These are phyloP conservation scores for Chelon labrosus DNA, from an alignment of 2,797 vertebrate species.

Conservation along the genomic window DNA sequence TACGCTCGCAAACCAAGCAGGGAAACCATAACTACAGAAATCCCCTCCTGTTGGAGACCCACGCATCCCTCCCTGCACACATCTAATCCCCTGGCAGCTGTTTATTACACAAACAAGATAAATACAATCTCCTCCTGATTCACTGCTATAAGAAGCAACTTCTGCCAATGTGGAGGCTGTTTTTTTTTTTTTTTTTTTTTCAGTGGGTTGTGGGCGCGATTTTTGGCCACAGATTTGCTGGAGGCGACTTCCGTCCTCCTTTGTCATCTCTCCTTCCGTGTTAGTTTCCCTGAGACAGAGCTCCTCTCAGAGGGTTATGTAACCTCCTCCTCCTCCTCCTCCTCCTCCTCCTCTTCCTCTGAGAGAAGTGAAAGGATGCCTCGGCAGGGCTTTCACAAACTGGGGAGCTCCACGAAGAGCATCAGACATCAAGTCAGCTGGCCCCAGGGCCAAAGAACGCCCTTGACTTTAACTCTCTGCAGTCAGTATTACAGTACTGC, in stretches of 20 bases:
- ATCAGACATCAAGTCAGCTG: conserved; percentile 23
- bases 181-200: background rate
- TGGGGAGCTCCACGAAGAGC: conserved; percentile 38
- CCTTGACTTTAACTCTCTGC: conserved; percentile 15
- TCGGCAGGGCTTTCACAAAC: conserved; percentile 36
- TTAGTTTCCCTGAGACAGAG: conserved; percentile 69
- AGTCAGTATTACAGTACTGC: conserved; percentile 7
- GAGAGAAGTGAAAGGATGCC: conserved; percentile 59
- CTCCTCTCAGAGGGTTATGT: conserved; percentile 69
- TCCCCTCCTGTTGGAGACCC: conserved; percentile 61
- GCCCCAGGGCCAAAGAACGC: conserved; percentile 30
- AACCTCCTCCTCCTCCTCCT: conserved; percentile 55
- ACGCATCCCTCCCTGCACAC: conserved; percentile 63
- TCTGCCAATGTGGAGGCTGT: conserved; percentile 54
- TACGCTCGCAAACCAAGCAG: conserved; percentile 28
- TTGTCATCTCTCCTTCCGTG: conserved; percentile 70
- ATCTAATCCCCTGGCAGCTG: conserved; percentile 76
- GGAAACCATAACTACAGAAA: conserved; percentile 53
- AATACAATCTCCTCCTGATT: conserved; percentile 28
- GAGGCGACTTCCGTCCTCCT: conserved; percentile 74
- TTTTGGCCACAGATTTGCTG: conserved; percentile 48
- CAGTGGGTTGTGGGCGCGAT: conserved; percentile 45
- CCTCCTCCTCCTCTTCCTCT: conserved; percentile 28
- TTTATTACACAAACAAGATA: conserved; percentile 66
- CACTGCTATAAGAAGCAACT: conserved; percentile 55